These are phyloP conservation scores for Drosophila micromelanica DNA, from an alignment of 1,140 invertebrate genomes.

Conservation along the genomic window DNA sequence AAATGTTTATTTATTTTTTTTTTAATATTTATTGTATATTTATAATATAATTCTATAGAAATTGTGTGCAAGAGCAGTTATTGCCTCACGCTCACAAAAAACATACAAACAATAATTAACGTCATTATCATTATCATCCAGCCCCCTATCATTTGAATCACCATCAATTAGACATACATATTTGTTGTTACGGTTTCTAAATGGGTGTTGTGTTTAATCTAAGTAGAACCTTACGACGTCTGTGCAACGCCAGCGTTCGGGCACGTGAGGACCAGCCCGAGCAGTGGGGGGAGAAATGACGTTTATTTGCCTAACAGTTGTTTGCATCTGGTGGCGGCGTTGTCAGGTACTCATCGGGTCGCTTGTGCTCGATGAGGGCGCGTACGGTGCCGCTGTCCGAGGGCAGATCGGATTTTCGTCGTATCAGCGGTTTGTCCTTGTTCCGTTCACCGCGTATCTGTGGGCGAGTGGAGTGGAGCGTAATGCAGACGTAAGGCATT, in stretches of 20 bases:
- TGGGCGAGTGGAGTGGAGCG: slow-evolving; percentile 55
- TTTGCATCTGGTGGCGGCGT: slow-evolving; percentile 90
- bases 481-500: slow-evolving; percentile 56
- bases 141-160: slow-evolving; percentile 23
- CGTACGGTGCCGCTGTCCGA: slow-evolving; percentile 95
- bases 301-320: slow-evolving; percentile 55
- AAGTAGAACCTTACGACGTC: slow-evolving; percentile 39
- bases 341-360: slow-evolving; percentile 93
- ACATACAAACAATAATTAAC: slow-evolving; percentile 29
- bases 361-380: slow-evolving; percentile 95
- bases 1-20: slow-evolving; percentile 41
- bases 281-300: not conserved
- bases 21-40: slow-evolving; percentile 33
- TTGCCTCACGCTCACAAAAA: slow-evolving; percentile 27
- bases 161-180: slow-evolving; percentile 36
- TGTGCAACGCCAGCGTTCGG: slow-evolving; percentile 23
- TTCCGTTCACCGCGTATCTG: slow-evolving; percentile 85
- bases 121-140: slow-evolving; percentile 28
- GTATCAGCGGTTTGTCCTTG: slow-evolving; percentile 93
- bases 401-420: slow-evolving; percentile 97
- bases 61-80: slow-evolving; percentile 26
- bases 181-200: slow-evolving; percentile 6
- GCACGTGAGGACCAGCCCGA: slow-evolving; percentile 43
- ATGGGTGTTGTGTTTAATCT: slow-evolving; percentile 17
- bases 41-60: slow-evolving; percentile 43